phyloP scores from a whole-genome alignment of 2,113 vertebrate species.

The Lamprotornis superbus region DNA sequence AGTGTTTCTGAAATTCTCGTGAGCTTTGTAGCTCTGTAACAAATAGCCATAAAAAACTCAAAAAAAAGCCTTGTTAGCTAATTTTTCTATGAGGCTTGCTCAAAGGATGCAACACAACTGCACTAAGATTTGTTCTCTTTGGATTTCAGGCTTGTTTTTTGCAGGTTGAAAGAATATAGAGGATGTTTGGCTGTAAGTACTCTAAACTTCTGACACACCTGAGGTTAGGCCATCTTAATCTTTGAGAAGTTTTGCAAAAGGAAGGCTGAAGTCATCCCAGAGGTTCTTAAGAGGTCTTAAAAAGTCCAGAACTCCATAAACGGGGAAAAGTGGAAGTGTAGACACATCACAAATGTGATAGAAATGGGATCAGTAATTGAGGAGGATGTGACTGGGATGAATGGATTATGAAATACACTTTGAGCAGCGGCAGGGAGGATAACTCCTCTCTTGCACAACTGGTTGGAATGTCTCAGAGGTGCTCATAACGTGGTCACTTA shows the following conservation, averaged over 20 bases:
- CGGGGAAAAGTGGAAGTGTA: background rate
- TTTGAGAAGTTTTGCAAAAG: background rate
- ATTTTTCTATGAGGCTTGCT: background rate
- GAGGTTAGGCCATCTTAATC: background rate
- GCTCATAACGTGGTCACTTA: accelerated
- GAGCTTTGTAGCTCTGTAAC: background rate
- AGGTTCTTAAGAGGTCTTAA: background rate
- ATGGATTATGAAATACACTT: background rate
- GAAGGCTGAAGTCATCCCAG: background rate
- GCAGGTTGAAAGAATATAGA: background rate
- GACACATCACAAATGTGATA: background rate
- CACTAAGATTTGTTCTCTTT: background rate
- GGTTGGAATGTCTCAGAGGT: background rate
- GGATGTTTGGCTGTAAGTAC: background rate
- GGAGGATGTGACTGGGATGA: background rate
- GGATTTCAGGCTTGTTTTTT: background rate
- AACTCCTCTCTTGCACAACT: background rate
- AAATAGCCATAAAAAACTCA: background rate
- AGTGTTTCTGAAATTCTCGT: background rate
- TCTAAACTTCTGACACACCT: background rate
- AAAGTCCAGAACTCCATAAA: background rate
- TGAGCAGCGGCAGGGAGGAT: background rate
- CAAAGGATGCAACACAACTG: background rate
- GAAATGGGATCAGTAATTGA: background rate
- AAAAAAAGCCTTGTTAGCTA: background rate